Base-by-base conservation (phyloP, 1,140 invertebrate species). In the Tetragonula clypearis region DNA sequence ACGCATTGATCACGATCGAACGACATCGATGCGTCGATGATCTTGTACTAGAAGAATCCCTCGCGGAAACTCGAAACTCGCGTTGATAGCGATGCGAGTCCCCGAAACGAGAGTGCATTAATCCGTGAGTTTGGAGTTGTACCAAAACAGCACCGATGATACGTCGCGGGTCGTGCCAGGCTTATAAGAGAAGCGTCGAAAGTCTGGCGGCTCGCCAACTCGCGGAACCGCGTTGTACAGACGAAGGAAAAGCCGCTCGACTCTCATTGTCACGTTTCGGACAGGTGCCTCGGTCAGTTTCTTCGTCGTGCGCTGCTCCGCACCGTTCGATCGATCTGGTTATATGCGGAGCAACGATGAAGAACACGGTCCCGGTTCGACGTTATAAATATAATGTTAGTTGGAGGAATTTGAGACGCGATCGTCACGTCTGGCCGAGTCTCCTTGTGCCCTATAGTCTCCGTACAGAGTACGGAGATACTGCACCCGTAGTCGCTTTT, bases 331-430 rank as follows among this genome's bases (percentile, higher is more conserved):
- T 84, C 81, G 79, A 82, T 83, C 66, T 15, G 30, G 30, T 75
- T 78, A 69, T 75, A 86, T 79, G 79, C 49, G 75, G 62, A n/a
- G 49, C 58, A 49, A 35, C 83, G 66, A 30, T 11, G 26, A 56
- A 21, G 26, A 68, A 65, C 3, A 55, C n/a, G 9, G 49, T 60
- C 49, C 14, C 53, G 26, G n/a, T 78, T 53, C n/a, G 68, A 69
- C 21, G 79, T 76, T 86, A 86, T 84, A 88, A 88, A 88, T 89
- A 86, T 89, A 86, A 88, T 35, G 35, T 35, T 35, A 88, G 79
- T 62, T 26, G 56, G 66, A 55, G 56, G 75, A 89, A 83, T 75
- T 56, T 60, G 62, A 72, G 77, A 66, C 73, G 75, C 81, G 26
- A 79, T 85, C 41, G 75, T 74, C 73, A 58, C n/a, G 84, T 81